Base-by-base conservation (phyloP, 2,113 vertebrate species). In the Okapia johnstoni region DNA sequence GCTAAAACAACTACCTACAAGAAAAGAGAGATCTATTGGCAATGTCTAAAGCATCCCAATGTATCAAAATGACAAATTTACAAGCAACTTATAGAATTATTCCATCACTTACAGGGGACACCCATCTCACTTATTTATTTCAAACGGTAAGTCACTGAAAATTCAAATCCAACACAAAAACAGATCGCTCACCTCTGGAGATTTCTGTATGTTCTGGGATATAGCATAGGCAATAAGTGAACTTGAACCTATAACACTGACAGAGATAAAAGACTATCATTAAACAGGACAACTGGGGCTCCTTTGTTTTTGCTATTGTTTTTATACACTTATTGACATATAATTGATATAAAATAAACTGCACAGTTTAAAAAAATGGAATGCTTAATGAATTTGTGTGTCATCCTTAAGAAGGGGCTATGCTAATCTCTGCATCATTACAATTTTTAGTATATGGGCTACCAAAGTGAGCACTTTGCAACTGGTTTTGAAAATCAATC, bases 181-280 rank as follows among this genome's bases (percentile, higher is more conserved):
- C 4, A 50, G 48, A 58, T 26, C 52, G 3, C 98, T 99, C 94
- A 99, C 99, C 99, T 99, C 99, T 0, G 98, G 97, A 97, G 98
- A 98, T 33, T 97, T 94, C 92, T 98, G 98, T 0, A 89, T 97
- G 0, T 98, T 98, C 85, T 99, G 99, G 91, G 99, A 99, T 48
- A 99, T 2, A 2, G 98, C 97, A 1, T 98, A 99, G 16, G 98
- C 98, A 92, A 99, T 98, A 63, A 99, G 98, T 2, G 99, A 99
- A 96, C 99, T 99, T 97, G 99, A 99, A 95, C 99, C 99, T 97
- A 98, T 92, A 98, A 99, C 97, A 70, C 99, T 99, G 97, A 55
- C 58, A 96, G 92, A 97, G 94, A 98, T 93, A 99, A 87, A 97
- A 79, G 25, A 61, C 3, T 14, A 43, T 85, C 73, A 90, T 94